Base-by-base conservation (phyloP, 2,797 vertebrate genomes). In the Myripristis murdjan region DNA sequence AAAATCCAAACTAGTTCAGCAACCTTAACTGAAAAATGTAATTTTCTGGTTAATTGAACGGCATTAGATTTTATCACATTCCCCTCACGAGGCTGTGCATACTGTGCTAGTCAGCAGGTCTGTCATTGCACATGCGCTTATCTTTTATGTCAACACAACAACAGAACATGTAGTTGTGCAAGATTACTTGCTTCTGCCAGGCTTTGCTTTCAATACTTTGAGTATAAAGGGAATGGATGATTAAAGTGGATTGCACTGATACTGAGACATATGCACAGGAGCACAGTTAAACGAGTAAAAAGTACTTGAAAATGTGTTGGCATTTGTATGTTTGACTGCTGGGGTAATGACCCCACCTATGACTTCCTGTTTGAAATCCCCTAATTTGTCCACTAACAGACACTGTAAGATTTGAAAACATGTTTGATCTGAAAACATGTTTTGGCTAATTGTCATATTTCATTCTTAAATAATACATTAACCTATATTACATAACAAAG, bases 101-200 rank as follows among this genome's bases (percentile, higher is more conserved):
- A 8, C 16, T 59, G 44, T 37, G 57, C 61, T 67, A 18, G 49
- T 44, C 60, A 67, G 48, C 35, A 18, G 60, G 57, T 51, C 54
- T 35, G 33, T 56, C 63, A 57, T 55, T 9, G 0, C 61, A 60
- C 60, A 75, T 49, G 33, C 20, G 67, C 64, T 85, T 85, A 85
- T 87, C 85, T 44, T 76, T 87, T 48, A 79, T 87, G n/a, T n/a
- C n/a, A n/a, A n/a, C n/a, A n/a, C n/a, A n/a, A n/a, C 76, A 87
- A 89, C 68, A 80, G 61, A 59, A 49, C 39, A 43, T 63, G 35
- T 41, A 5, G 71, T 90, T 89, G 64, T 82, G 86, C 62, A 88
- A 90, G 70, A 67, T 15, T 23, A 24, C 23, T 23, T 41, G 43
- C 22, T 69, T 83, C 64, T 48, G 71, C 65, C 52, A 71, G 44